A percentile compares a stretch with the other conserved stretches of the same genome.
Evolutionary conservation across 2,113 vertebrate genomes (phyloP).

Genomic region (Ochotona princeps): DNA sequence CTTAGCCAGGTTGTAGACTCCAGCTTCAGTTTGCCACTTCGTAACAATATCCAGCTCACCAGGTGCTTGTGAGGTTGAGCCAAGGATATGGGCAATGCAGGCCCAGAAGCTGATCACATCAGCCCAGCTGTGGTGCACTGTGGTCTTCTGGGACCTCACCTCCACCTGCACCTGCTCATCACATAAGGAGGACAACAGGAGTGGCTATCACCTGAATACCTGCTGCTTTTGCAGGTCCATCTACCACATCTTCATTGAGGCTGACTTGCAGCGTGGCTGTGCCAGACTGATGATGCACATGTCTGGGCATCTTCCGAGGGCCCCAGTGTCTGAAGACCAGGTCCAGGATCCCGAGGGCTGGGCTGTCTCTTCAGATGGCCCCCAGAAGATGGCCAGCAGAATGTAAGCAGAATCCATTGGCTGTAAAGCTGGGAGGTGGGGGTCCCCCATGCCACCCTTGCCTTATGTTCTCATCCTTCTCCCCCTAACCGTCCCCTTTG

Average conservation of each 20-base stretch:
- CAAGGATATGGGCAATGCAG: neutral
- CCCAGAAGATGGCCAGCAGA: neutral
- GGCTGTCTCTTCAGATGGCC: neutral
- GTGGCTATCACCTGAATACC: neutral
- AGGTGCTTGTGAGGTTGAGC: neutral
- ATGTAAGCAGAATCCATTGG: no score
- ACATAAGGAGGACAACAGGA: neutral
- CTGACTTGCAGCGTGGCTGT: fast-evolving
- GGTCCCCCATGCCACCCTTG: neutral
- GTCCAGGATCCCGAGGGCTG: neutral
- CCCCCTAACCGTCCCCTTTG: neutral
- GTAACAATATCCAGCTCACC: neutral
- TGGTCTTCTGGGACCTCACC: fast-evolving
- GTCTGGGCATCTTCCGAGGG: neutral
- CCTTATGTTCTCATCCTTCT: neutral
- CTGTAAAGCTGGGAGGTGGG: neutral
- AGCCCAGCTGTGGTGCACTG: neutral
- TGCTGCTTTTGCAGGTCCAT: neutral
- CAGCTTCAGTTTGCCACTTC: neutral
- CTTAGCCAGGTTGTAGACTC: neutral
- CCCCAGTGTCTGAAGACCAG: neutral
- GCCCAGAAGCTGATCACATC: neutral
- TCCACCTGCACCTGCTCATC: neutral
- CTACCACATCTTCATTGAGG: neutral
- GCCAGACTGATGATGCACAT: neutral